phyloP scores from a whole-genome alignment of 1,140 invertebrate genomes.

The Calosoma granatense region DNA sequence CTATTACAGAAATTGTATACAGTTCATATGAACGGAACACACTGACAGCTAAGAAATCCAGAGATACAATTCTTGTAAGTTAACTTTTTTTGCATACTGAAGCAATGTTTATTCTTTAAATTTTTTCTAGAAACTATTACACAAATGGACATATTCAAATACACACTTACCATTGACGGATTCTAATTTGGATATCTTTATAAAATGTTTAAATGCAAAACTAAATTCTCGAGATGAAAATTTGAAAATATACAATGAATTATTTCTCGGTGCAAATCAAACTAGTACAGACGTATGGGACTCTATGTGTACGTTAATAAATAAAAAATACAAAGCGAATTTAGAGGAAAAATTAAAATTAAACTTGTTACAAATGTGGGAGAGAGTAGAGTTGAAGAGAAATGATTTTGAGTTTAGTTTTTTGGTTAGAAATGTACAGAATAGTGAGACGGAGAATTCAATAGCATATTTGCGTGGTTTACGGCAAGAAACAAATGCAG shows the following conservation, averaged over 20 bases:
- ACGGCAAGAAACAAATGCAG: background rate
- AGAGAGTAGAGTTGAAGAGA: background rate
- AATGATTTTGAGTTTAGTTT: background rate
- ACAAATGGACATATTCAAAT: background rate
- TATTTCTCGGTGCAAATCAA: no score
- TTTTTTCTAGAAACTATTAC: background rate
- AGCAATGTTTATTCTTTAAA: background rate
- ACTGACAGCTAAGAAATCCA: no score
- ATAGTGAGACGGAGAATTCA: background rate
- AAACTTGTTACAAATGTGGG: background rate
- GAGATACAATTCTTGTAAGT: conserved; percentile 1
- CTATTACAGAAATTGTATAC: background rate
- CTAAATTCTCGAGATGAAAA: background rate
- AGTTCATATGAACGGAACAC: background rate
- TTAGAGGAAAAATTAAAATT: background rate
- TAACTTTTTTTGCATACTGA: background rate
- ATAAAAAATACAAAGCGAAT: conserved; percentile 3
- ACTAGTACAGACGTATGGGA: no score
- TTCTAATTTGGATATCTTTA: background rate
- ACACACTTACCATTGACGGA: background rate
- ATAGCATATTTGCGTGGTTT: background rate
- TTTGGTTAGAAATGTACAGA: background rate
- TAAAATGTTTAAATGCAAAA: background rate
- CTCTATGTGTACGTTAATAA: background rate
- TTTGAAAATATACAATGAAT: background rate